Evolutionary conservation across 2,888 invertebrate genomes (phyloP), one percentile per base, ranked within the genome.

Genomic region (Yponomeuta malinellus): DNA sequence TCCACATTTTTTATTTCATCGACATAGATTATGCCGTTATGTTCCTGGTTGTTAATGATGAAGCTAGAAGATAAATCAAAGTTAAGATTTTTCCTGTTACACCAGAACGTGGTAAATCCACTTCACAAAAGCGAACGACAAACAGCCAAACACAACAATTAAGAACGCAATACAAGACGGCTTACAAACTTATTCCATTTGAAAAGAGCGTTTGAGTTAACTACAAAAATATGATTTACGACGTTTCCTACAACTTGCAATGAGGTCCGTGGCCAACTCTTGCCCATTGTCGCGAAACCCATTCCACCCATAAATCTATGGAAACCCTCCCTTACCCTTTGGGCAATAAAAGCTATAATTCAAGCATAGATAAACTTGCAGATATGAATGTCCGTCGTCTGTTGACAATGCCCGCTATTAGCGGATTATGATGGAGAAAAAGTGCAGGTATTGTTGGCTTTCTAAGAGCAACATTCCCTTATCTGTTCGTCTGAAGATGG

Each of bases 321-420:
- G 9, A 68, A 12, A 52, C 3, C 23, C 23, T 10, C 48, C 68
- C 31, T 48, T 68, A 68, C 23, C 23, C 9, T 23, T 8, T 29
- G n/a, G 4, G 31, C 2, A 10, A 23, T 48, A 68, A 23, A 15
- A 48, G 6, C 68, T 2, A 29, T 3, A 81, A 81, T 81, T 78
- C 81, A 74, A 74, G 75, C 74, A 73, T 71, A 81, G n/a, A 43
- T 67, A n/a, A 52, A 10, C 23, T 68, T 68, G 68, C 48, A 68
- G 10, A 82, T 81, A 76, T 77, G 79, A 79, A 77, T 79, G 84
- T 84, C 86, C 85, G 84, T 87, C 87, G 83, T 85, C 83, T 84
- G 85, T 72, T 23, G 87, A 91, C 90, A 90, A 90, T 90, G 90
- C 90, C 90, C 88, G 87, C 90, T 89, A 90, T 91, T 90, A 90